Conservation (phyloP, 2,888 invertebrate species). For the Pammene aurita region DNA sequence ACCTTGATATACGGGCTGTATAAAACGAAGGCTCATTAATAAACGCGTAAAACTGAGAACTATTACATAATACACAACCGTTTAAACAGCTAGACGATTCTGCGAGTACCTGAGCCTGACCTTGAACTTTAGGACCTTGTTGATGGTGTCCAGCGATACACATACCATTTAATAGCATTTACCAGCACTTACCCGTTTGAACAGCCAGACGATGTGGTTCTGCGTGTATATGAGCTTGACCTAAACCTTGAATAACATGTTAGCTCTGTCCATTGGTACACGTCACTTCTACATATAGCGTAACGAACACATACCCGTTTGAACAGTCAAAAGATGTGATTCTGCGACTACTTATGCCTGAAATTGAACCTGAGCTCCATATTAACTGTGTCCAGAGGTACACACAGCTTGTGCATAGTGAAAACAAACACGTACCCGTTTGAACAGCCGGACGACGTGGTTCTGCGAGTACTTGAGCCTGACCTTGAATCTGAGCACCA, state of each 20-base stretch:
- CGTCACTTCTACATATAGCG: background rate
- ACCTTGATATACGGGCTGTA: too few relatives aligned
- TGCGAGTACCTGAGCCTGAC: conserved; percentile 83
- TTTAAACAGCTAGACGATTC: conserved; percentile 77
- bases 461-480: conserved; percentile 83
- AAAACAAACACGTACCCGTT: background rate
- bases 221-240: conserved; percentile 83
- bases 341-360: conserved; percentile 83
- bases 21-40: too few relatives aligned
- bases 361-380: conserved; percentile 84
- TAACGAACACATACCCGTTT: conserved; percentile 77
- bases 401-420: too few relatives aligned
- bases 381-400: conserved; percentile 70
- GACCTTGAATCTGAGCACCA: conserved; percentile 84
- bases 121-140: conserved; percentile 78
- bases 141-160: too few relatives aligned
- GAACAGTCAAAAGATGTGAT: conserved; percentile 83
- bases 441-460: conserved; percentile 83
- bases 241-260: conserved; percentile 84
- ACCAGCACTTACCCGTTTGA: conserved; percentile 74
- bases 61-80: conserved; percentile 71
- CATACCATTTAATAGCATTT: too few relatives aligned
- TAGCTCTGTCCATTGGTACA: conserved; percentile 64
- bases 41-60: too few relatives aligned
- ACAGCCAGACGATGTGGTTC: conserved; percentile 83